Conservation (phyloP, 2,888 invertebrate species). For the Galerucella nymphaeae region DNA sequence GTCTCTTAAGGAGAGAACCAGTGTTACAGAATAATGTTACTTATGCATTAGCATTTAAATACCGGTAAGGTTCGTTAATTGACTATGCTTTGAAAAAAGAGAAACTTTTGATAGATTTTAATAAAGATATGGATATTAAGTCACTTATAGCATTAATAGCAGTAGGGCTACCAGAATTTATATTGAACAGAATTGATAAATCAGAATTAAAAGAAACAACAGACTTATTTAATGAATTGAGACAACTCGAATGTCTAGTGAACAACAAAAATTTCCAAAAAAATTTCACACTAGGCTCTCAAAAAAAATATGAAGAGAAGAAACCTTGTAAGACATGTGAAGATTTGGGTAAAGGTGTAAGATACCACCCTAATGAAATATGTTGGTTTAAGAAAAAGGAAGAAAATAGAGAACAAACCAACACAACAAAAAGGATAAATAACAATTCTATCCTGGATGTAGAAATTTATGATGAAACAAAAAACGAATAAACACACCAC, state of each 20-base stretch:
- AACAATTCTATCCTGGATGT: no score
- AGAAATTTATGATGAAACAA: no score
- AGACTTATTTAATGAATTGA: conserved; percentile 13
- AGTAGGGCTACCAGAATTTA: neutral
- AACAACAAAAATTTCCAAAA: neutral
- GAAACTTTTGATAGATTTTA: neutral
- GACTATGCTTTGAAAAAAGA: neutral
- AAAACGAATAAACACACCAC: no score
- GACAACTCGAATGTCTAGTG: neutral
- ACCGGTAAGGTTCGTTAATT: neutral
- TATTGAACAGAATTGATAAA: conserved; percentile 11
- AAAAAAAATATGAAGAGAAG: neutral
- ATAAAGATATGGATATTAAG: conserved; percentile 4
- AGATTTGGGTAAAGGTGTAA: neutral
- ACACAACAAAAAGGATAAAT: no score
- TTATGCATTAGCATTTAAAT: conserved; percentile 8
- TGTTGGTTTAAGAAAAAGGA: conserved; percentile 5
- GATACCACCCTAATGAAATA: neutral
- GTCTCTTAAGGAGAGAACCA: no score
- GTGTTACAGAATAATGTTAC: neutral
- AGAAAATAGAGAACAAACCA: neutral
- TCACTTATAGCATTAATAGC: conserved; percentile 7
- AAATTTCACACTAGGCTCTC: no score
- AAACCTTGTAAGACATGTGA: neutral
- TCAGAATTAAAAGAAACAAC: neutral